Evolutionary conservation across 2,113 vertebrate species (phyloP).

Genomic region (Lates calcarifer): DNA sequence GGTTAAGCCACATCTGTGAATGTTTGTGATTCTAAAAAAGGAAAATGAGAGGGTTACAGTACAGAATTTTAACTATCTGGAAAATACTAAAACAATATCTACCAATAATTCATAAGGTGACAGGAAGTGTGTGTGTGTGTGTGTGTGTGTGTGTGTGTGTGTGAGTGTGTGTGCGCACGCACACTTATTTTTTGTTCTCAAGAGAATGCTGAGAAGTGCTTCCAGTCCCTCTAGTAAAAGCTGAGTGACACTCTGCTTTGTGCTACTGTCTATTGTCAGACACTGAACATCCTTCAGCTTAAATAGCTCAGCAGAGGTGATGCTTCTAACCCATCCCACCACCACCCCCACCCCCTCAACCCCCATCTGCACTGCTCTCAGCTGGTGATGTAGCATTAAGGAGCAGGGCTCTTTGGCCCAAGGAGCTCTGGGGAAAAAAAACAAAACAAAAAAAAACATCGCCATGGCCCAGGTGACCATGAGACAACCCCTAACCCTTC

Average conservation of each 20-base stretch:
- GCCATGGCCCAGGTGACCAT: constrained; percentile 46
- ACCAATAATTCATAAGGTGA: constrained; percentile 2
- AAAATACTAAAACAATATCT: constrained; percentile 15
- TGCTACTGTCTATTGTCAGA: constrained; percentile 42
- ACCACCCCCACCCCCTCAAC: no score
- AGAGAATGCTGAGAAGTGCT: constrained; percentile 25
- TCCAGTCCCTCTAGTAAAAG: constrained; percentile 28
- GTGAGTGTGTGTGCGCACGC: neutral
- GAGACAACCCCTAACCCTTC: no score
- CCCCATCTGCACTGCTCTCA: neutral
- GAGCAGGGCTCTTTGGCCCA: constrained; percentile 1
- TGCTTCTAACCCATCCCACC: neutral
- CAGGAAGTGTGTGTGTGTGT: neutral
- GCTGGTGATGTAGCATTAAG: constrained; percentile 25
- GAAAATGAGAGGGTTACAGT: neutral
- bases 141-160: neutral
- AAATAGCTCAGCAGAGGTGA: constrained; percentile 26
- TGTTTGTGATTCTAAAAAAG: neutral
- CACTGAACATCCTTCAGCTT: constrained; percentile 50
- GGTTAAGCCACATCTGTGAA: neutral
- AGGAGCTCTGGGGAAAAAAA: constrained; percentile 4
- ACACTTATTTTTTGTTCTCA: neutral
- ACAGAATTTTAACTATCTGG: constrained; percentile 18
- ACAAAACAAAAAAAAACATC: constrained; percentile 27
- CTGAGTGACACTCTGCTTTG: constrained; percentile 31